A percentile compares a stretch with the other conserved stretches of the same genome.
phyloP scores from a whole-genome alignment of 64 coral and sea anemone genomes.

The Anthopleura sola region DNA sequence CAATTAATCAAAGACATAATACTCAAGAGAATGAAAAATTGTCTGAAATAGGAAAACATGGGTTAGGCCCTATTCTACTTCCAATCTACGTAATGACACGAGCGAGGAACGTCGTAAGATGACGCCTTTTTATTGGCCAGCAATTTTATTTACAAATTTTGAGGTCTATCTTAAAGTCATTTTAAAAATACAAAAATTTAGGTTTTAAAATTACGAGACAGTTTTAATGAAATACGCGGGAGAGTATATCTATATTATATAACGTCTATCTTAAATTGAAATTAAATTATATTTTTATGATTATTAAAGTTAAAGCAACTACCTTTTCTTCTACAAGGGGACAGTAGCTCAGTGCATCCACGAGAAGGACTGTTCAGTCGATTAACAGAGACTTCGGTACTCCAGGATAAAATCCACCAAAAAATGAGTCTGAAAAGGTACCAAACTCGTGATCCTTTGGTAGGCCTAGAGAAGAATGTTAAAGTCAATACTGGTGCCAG shows the following conservation, averaged over 20 bases:
- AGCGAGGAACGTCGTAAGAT: too few relatives aligned
- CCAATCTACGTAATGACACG: too few relatives aligned
- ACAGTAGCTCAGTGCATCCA: too few relatives aligned
- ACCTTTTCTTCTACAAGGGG: too few relatives aligned
- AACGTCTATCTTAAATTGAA: background rate
- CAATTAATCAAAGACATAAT: too few relatives aligned
- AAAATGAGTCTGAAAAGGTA: slow-evolving; percentile 25
- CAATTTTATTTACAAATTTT: background rate
- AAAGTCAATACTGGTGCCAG: background rate
- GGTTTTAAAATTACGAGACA: background rate
- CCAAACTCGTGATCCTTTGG: slow-evolving; percentile 33
- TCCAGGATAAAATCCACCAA: slow-evolving; percentile 52
- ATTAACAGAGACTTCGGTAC: slow-evolving; percentile 50
- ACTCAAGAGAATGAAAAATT: too few relatives aligned
- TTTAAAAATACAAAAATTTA: background rate
- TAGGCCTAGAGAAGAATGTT: slow-evolving; percentile 20
- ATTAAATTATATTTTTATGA: slow-evolving; percentile 10
- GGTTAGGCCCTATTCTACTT: too few relatives aligned
- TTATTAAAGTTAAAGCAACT: too few relatives aligned
- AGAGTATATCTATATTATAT: background rate
- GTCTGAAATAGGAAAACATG: too few relatives aligned
- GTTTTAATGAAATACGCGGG: background rate
- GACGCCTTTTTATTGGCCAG: too few relatives aligned
- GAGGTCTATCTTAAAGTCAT: background rate
- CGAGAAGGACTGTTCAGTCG: background rate